A percentile compares a stretch with the other conserved stretches of the same genome.
Conservation (phyloP, 1,140 invertebrate species). For the Doryteuthis pealeii region DNA sequence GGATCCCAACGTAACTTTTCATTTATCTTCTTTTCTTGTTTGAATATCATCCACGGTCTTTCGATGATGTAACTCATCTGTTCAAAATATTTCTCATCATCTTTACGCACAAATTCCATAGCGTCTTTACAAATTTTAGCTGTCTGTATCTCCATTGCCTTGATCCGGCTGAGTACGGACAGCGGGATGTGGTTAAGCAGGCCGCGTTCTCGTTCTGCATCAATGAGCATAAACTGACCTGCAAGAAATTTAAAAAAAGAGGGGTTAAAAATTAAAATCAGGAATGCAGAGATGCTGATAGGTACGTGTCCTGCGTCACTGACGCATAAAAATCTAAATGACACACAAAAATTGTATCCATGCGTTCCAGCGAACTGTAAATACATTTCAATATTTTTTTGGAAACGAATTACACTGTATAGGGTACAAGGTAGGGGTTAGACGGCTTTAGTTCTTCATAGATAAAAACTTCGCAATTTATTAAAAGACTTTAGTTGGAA, state of each 20-base stretch:
- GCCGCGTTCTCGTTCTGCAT: conserved; percentile 36
- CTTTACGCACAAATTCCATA: conserved; percentile 38
- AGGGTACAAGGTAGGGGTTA: too few relatives aligned
- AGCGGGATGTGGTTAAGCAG: conserved; percentile 26
- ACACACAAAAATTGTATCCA: too few relatives aligned
- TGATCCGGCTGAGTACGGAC: conserved; percentile 28
- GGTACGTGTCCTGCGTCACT: too few relatives aligned
- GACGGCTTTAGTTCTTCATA: too few relatives aligned
- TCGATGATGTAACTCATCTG: conserved; percentile 37
- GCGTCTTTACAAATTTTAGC: conserved; percentile 33
- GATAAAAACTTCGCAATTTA: too few relatives aligned
- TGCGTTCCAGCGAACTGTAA: too few relatives aligned
- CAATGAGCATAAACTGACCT: conserved; percentile 47
- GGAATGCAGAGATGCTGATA: too few relatives aligned
- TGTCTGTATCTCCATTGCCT: conserved; percentile 28
- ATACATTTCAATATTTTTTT: too few relatives aligned
- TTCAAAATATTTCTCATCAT: conserved; percentile 45
- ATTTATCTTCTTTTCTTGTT: conserved; percentile 34
- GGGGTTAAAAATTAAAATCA: background rate
- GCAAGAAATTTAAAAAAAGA: conserved; percentile 23
- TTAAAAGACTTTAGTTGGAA: too few relatives aligned
- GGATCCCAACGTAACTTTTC: conserved; percentile 27
- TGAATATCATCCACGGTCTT: conserved; percentile 44
- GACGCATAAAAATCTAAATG: too few relatives aligned
- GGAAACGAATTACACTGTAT: too few relatives aligned